Evolutionary conservation across 2,888 invertebrate species (phyloP).

Genomic region (Acronicta aceris): DNA sequence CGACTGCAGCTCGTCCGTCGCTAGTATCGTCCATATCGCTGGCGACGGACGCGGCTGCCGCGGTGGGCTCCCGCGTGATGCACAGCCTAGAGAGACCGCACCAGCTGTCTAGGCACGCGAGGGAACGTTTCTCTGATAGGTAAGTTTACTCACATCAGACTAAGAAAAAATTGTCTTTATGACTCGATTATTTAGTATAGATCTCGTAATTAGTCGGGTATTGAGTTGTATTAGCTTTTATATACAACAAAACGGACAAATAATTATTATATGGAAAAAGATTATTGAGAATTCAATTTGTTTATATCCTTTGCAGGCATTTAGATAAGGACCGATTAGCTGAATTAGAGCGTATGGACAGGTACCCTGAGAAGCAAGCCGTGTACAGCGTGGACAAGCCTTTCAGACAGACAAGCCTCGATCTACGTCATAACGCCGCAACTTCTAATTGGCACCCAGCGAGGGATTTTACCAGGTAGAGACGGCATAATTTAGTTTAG

Average conservation of each 20-base stretch:
- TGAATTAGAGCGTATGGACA: conserved; percentile 84
- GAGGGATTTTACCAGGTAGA: conserved; percentile 84
- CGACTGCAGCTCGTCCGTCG: conserved; percentile 81
- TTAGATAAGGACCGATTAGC: conserved; percentile 84
- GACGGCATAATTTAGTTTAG: neutral
- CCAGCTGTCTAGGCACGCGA: conserved; percentile 80
- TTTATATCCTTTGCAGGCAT: conserved; percentile 72
- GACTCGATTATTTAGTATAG: too few species aligned
- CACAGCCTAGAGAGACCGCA: conserved; percentile 85
- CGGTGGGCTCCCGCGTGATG: conserved; percentile 72
- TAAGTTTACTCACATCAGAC: conserved; percentile 36
- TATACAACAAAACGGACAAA: too few species aligned
- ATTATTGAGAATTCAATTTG: conserved; percentile 1
- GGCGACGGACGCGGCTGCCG: conserved; percentile 79
- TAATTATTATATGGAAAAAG: too few species aligned
- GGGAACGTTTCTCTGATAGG: conserved; percentile 86
- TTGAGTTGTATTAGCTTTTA: neutral
- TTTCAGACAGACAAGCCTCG: conserved; percentile 85
- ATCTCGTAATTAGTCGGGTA: too few species aligned
- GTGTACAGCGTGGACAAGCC: conserved; percentile 87
- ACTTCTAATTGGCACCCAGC: conserved; percentile 83
- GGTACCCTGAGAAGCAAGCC: conserved; percentile 86
- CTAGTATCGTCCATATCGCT: conserved; percentile 86
- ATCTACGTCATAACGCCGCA: conserved; percentile 79
- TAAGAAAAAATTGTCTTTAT: too few species aligned